Evolutionary conservation across 2,113 vertebrate species (phyloP).

Genomic region (Lepisosteus oculatus): DNA sequence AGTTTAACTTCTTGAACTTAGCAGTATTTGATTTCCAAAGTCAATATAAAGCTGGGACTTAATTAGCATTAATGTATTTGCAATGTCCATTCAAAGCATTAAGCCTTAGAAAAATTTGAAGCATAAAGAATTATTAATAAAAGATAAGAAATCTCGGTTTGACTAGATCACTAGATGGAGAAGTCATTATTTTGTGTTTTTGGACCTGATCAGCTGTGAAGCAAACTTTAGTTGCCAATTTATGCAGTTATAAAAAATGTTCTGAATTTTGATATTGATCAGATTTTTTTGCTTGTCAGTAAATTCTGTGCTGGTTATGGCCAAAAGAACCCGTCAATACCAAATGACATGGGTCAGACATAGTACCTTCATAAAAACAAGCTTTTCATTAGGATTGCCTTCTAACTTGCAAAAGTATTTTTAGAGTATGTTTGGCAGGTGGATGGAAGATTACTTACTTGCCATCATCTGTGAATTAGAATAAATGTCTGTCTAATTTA

Average conservation of each 20-base stretch:
- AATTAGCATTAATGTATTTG: constrained; percentile 26
- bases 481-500: constrained; percentile 13
- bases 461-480: constrained; percentile 31
- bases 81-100: neutral
- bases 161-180: constrained; percentile 15
- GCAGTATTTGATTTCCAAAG: constrained; percentile 11
- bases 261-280: constrained; percentile 38
- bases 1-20: constrained; percentile 16
- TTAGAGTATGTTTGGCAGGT: constrained; percentile 17
- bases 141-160: constrained; percentile 16
- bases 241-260: constrained; percentile 8
- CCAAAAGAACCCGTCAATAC: constrained; percentile 41
- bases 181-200: constrained; percentile 19
- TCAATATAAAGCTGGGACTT: constrained; percentile 16
- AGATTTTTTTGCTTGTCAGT: constrained; percentile 6
- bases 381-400: constrained; percentile 32
- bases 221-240: constrained; percentile 14
- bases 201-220: constrained; percentile 28
- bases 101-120: neutral
- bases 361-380: neutral
- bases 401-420: constrained; percentile 32
- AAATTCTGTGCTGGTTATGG: constrained; percentile 27
- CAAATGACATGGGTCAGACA: constrained; percentile 37
- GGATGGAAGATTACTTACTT: constrained; percentile 25
- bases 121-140: constrained; percentile 7